These are phyloP conservation scores for Eospalax fontanierii DNA, from an alignment of 2,797 vertebrate genomes.

Conservation along the genomic window DNA sequence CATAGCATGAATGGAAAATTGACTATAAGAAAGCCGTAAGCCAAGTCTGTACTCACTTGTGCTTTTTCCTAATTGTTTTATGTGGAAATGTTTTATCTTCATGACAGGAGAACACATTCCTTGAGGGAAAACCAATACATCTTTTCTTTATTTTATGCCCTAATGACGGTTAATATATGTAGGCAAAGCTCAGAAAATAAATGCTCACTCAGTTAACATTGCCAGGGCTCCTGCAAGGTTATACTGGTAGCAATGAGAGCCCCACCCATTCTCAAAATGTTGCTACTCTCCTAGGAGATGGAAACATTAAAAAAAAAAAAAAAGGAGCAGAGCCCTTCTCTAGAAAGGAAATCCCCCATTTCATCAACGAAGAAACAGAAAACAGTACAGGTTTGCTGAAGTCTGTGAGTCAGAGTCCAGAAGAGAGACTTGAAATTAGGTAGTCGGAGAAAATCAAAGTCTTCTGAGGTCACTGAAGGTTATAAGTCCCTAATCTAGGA, in stretches of 20 bases:
- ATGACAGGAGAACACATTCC: constrained; percentile 45
- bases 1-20: neutral
- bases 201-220: neutral
- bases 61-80: constrained; percentile 68
- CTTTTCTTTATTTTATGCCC: constrained; percentile 52
- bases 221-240: neutral
- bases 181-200: constrained; percentile 31
- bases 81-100: constrained; percentile 63
- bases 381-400: neutral
- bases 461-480: neutral
- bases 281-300: neutral
- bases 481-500: neutral
- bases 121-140: constrained; percentile 19
- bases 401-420: neutral
- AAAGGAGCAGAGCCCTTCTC: neutral
- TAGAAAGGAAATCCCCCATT: neutral
- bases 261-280: neutral
- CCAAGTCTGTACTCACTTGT: constrained; percentile 22
- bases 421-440: neutral
- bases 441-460: too few relatives aligned
- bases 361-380: constrained; percentile 1
- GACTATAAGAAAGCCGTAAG: neutral
- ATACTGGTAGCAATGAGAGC: neutral
- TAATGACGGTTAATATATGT: constrained; percentile 22
- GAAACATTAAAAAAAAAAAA: neutral